Conservation (phyloP, 2,113 vertebrate species). For the Melanerpes aurifrons region DNA sequence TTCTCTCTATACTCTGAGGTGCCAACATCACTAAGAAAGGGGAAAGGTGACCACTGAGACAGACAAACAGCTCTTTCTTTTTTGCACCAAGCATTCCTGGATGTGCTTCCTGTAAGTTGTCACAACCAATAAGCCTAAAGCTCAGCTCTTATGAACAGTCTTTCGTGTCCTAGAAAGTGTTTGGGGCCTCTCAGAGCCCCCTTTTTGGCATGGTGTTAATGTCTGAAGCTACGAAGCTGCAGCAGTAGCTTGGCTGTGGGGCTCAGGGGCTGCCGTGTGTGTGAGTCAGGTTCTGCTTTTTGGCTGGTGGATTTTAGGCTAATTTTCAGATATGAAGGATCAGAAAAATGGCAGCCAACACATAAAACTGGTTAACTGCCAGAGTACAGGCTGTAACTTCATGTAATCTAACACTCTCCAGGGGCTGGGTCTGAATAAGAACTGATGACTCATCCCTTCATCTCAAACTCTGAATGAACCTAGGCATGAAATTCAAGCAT, state of each 20-base stretch:
- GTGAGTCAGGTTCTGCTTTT: neutral
- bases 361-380: neutral
- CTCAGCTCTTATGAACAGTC: neutral
- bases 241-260: rapidly evolving
- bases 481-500: conserved; percentile 47
- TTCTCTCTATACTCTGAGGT: neutral
- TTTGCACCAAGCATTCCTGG: rapidly evolving
- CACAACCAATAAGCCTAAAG: neutral
- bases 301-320: neutral
- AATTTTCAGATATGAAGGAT: neutral
- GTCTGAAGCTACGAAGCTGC: rapidly evolving
- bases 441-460: conserved; percentile 27
- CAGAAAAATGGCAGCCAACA: neutral
- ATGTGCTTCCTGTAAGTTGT: neutral
- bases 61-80: neutral
- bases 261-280: neutral
- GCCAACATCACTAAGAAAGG: neutral
- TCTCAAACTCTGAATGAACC: conserved; percentile 57
- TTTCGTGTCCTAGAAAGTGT: neutral
- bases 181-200: neutral
- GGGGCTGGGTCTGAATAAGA: neutral
- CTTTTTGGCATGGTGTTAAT: neutral
- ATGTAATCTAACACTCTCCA: neutral
- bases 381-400: neutral
- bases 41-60: neutral